These are phyloP conservation scores for Phalacrocorax brasilianus DNA, from an alignment of 2,113 vertebrate species.

Conservation along the genomic window DNA sequence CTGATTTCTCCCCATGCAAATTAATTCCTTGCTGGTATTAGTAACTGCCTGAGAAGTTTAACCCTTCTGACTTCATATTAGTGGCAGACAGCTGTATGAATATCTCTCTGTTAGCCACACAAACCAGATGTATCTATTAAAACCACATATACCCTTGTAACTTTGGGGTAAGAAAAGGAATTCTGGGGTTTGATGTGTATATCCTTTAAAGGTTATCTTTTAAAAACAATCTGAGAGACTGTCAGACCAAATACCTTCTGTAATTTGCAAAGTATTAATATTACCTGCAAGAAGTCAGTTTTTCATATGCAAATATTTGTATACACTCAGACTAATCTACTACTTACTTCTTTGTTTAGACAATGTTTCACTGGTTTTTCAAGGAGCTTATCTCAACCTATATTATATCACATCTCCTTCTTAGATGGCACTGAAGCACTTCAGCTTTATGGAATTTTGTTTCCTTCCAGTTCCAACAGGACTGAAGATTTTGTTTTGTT, in stretches of 20 bases:
- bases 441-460: not conserved
- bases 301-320: not conserved
- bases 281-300: not conserved
- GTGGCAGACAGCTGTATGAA: not conserved
- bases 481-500: not conserved
- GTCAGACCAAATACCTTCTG: not conserved
- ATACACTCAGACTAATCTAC: not conserved
- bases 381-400: not conserved
- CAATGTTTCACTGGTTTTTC: not conserved
- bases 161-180: not conserved
- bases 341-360: not conserved
- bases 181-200: not conserved
- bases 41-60: not conserved
- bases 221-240: not conserved
- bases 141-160: not conserved
- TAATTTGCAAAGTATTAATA: not conserved
- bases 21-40: not conserved
- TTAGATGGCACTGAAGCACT: not conserved
- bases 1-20: not conserved
- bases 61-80: not conserved
- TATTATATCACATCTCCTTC: not conserved
- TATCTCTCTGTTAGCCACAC: not conserved
- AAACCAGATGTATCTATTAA: not conserved
- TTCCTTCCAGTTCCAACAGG: not conserved
- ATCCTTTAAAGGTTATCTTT: not conserved